Conservation (phyloP, 1,140 invertebrate genomes). For the Eurosta solidaginis region DNA sequence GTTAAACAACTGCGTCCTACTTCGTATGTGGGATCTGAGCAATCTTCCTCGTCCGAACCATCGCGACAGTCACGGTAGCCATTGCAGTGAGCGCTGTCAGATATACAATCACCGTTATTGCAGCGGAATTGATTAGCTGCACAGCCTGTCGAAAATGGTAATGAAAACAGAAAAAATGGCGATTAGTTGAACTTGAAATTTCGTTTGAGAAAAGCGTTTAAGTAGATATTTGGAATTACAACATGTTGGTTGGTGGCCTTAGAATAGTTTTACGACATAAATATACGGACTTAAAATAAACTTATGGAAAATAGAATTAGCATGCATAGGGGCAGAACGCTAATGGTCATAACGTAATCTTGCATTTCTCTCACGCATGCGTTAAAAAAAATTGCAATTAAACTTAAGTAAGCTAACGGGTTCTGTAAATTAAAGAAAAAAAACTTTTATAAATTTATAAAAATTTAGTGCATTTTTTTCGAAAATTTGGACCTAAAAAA, state of each 20-base stretch:
- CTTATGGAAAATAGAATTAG: no score
- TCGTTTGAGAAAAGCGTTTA: neutral
- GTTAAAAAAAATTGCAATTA: no score
- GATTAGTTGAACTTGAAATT: neutral
- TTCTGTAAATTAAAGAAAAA: no score
- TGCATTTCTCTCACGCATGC: no score
- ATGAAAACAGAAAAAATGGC: neutral
- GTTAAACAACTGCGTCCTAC: constrained; percentile 54
- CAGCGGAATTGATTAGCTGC: constrained; percentile 61
- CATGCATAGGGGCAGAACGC: no score
- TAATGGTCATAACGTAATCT: no score
- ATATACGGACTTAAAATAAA: no score
- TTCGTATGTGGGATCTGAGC: constrained; percentile 43
- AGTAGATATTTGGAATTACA: neutral
- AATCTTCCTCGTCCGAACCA: constrained; percentile 73
- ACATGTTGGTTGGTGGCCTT: no score
- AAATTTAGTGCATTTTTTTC: no score
- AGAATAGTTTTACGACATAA: no score
- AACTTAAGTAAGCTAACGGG: no score
- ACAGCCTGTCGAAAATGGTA: constrained; percentile 56
- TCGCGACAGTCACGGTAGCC: constrained; percentile 73
- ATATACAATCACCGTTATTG: constrained; percentile 72
- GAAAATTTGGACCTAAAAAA: neutral
- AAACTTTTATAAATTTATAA: no score
- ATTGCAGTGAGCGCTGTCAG: constrained; percentile 69